phyloP scores from a whole-genome alignment of 2,797 vertebrate genomes.

The Acipenser oxyrinchus region DNA sequence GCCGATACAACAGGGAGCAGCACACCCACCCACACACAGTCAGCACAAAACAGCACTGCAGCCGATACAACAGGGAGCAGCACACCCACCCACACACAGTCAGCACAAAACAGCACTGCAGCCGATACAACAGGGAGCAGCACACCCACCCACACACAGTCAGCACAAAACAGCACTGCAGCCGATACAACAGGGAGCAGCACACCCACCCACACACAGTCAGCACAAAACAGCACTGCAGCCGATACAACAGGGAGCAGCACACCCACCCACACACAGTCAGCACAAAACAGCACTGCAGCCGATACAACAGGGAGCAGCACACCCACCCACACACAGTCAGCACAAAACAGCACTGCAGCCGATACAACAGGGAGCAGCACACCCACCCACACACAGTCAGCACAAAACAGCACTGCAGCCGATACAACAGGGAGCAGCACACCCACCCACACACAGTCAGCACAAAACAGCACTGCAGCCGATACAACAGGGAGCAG shows the following conservation, averaged over 20 bases:
- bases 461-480: conserved; percentile 27
- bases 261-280: background rate
- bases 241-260: conserved; percentile 15
- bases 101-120: conserved; percentile 27
- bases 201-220: background rate
- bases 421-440: background rate
- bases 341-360: conserved; percentile 27
- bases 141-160: background rate
- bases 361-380: conserved; percentile 15
- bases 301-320: background rate
- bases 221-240: conserved; percentile 27
- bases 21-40: background rate
- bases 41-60: background rate
- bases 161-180: background rate
- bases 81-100: background rate
- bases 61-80: background rate
- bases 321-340: background rate
- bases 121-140: conserved; percentile 15
- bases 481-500: conserved; percentile 15
- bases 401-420: background rate
- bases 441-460: background rate
- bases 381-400: background rate
- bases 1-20: conserved; percentile 15
- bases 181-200: background rate
- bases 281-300: background rate